Conservation (phyloP, 2,888 invertebrate species). For the Eudemis profundana region DNA sequence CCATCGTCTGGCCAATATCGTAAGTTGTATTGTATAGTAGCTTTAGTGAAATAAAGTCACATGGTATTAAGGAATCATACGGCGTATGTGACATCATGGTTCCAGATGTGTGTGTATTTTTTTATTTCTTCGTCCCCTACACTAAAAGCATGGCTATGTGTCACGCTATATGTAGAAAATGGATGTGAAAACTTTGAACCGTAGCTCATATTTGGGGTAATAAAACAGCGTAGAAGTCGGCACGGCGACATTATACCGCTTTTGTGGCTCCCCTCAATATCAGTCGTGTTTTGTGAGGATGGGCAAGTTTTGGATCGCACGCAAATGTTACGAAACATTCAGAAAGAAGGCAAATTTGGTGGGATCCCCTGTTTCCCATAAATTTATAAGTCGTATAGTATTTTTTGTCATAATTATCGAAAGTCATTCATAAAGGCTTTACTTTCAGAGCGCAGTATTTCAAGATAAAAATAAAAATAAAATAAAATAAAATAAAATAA, state of each 20-base stretch:
- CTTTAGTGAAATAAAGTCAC: conserved; percentile 9
- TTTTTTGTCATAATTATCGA: too few species aligned
- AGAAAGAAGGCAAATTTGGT: too few species aligned
- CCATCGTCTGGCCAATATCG: conserved; percentile 10
- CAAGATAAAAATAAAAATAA: too few species aligned
- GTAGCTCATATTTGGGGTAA: conserved; percentile 30
- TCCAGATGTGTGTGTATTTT: background rate
- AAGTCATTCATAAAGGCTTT: too few species aligned
- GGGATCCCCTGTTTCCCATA: too few species aligned
- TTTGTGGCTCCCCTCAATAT: conserved; percentile 20
- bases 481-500: too few species aligned
- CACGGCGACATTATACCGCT: conserved; percentile 5
- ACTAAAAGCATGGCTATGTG: conserved; percentile 25
- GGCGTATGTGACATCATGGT: background rate
- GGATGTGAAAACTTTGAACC: conserved; percentile 34
- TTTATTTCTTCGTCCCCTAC: conserved; percentile 8
- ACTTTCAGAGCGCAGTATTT: too few species aligned
- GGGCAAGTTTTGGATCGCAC: conserved; percentile 6
- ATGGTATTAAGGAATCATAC: background rate
- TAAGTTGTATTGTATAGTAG: background rate
- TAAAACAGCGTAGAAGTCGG: conserved; percentile 23
- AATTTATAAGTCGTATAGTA: too few species aligned
- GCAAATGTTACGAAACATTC: too few species aligned
- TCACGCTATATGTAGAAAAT: conserved; percentile 36
- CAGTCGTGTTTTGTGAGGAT: conserved; percentile 11